A percentile compares a stretch with the other conserved stretches of the same genome.
These are phyloP conservation scores for Gallinago stenura DNA, from an alignment of 2,797 vertebrate species.

Conservation along the genomic window DNA sequence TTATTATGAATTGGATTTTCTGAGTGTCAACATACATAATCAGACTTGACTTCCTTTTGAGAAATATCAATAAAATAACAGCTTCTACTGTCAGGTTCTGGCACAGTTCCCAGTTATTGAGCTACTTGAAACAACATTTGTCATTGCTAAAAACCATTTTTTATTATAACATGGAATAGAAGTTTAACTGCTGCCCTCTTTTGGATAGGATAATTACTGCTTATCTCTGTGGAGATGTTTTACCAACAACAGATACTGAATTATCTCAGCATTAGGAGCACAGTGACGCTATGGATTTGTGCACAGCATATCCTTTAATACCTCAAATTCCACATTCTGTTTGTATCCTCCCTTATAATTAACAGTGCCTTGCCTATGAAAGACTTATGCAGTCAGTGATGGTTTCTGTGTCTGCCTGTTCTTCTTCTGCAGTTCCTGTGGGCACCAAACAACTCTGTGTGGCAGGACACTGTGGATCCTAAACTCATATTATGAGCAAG, in stretches of 20 bases:
- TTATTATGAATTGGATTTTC: constrained; percentile 47
- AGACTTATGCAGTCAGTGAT: background rate
- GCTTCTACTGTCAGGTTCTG: constrained; percentile 21
- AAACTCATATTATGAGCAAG: background rate
- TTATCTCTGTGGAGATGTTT: background rate
- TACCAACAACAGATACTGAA: background rate
- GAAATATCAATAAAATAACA: constrained; percentile 45
- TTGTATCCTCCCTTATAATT: background rate
- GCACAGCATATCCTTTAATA: background rate
- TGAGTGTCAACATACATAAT: constrained; percentile 28
- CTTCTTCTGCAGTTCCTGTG: background rate
- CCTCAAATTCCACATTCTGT: background rate
- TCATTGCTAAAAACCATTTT: background rate
- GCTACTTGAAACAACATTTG: constrained; percentile 36
- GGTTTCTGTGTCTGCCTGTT: background rate
- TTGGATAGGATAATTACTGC: constrained; percentile 18
- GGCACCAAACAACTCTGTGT: background rate
- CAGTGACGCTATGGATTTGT: background rate
- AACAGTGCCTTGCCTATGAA: background rate
- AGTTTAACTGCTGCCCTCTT: constrained; percentile 65
- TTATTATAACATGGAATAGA: background rate
- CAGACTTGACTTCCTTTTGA: constrained; percentile 45
- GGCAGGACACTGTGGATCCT: background rate
- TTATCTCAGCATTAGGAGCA: background rate
- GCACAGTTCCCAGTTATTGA: constrained; percentile 41